phyloP scores from a whole-genome alignment of 2,888 invertebrate species.

The Malachius bipustulatus region DNA sequence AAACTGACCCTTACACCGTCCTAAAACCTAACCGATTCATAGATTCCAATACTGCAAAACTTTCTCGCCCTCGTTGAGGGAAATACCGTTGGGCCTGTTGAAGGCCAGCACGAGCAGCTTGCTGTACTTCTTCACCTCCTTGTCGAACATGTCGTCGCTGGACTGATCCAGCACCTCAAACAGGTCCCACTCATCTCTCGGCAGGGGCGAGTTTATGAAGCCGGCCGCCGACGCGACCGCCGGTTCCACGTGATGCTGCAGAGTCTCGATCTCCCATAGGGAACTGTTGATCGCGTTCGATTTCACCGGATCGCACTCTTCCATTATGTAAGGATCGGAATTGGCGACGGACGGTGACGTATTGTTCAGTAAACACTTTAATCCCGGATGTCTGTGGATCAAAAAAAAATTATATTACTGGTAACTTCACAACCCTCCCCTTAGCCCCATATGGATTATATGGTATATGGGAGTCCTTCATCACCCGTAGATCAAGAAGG shows the following conservation, averaged over 20 bases:
- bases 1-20: too few species aligned
- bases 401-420: too few species aligned
- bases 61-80: conserved; percentile 47
- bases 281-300: conserved; percentile 79
- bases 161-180: conserved; percentile 52
- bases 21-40: conserved; percentile 15
- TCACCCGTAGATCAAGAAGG: too few species aligned
- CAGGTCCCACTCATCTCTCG: conserved; percentile 57
- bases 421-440: too few species aligned
- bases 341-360: conserved; percentile 38
- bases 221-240: conserved; percentile 59
- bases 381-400: conserved; percentile 63
- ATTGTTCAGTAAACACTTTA: conserved; percentile 54
- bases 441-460: too few species aligned
- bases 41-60: conserved; percentile 57
- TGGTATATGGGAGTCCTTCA: too few species aligned
- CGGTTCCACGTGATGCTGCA: conserved; percentile 63
- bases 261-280: conserved; percentile 81
- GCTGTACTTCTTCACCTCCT: conserved; percentile 61
- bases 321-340: conserved; percentile 75
- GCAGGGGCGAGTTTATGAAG: conserved; percentile 55
- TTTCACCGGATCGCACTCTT: conserved; percentile 65
- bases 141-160: conserved; percentile 59
- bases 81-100: conserved; percentile 54
- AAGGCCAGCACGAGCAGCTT: conserved; percentile 66